Base-by-base conservation (phyloP, 2,797 vertebrate species). In the Mormyrops boulengeri region DNA sequence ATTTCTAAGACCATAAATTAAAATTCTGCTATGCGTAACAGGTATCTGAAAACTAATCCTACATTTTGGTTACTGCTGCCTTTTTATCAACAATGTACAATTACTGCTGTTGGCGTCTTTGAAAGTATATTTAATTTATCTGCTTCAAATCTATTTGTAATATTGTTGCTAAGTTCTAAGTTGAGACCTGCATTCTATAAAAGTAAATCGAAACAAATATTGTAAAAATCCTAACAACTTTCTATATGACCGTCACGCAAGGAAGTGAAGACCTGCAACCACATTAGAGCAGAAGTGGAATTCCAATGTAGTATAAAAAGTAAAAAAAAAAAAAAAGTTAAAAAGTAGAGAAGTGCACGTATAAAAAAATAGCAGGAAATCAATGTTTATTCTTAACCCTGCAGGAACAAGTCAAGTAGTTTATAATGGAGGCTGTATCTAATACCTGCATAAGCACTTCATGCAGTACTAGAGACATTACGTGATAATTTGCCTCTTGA, bases 381-480 rank as follows among this genome's bases (percentile, higher is more conserved):
- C 26, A 50, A 69, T 52, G 4, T 90, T 88, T 93, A 88, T 91
- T 92, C 91, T 85, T 90, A 90, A 69, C 60, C 44, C 52, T 88
- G 89, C 89, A 92, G 91, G 90, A 91, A 88, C 90, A 82, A n/a
- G 77, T 80, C 50, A 82, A 89, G 60, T 47, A 88, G 92, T 55
- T 82, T 49, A 82, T 44, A 17, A 26, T 60, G 50, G 93, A 91
- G 87, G 88, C 90, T 87, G 91, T 89, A 90, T 90, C 89, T 62
- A 88, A 84, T 92, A 94, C 93, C 94, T 95, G 94, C 94, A 95
- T 60, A 93, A 87, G 93, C 94, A 95, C 93, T 95, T 94, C 92
- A 91, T 90, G 85, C 77, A 90, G 66, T 52, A 60, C 90, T 92
- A 93, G 30, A 85, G 62, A 53, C 34, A 50, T 9, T 5, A 49